Evolutionary conservation across 2,888 invertebrate genomes (phyloP), one percentile per base, ranked within the genome.

Genomic region (Prosapia bicincta): DNA sequence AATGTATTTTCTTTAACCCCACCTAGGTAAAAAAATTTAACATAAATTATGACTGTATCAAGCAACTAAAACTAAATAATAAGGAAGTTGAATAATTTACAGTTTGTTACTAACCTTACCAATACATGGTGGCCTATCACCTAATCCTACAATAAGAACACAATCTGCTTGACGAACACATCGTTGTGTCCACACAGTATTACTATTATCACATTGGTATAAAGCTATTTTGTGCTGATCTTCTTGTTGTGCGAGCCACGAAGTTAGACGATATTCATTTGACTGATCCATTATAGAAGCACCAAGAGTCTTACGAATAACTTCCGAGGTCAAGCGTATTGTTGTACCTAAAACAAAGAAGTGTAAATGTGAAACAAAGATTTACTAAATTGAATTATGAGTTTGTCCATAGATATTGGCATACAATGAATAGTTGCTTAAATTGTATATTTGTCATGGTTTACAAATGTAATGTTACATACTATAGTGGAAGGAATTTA

Each of bases 181-280:
- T 0, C 98, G 89, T 83, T 98, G 96, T 0, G 99, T 99, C 99
- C 99, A 99, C 28, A 94, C 90, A 0, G 97, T 97, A 72, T 97
- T 90, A 25, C 92, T 92, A 26, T 92, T 90, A 83, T 99, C 99
- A 84, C 99, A 99, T 83, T 99, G 98, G 85, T 99, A 99, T 54
- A 99, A 85, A 0, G 98, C 95, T 82, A 99, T 95, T 84, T 92
- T 85, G 84, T 99, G 97, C 80, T 97, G 95, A 85, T 99, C 99
- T 85, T 99, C 99, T 84, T 99, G 98, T 82, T 98, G 97, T 0
- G 97, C 98, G 72, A 99, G 87, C 99, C 99, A 99, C n/a, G 96
- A 96, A 77, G 97, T 96, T 78, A 99, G 88, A 26, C 97, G 90
- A 85, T 98, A 99, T 82, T 99, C 98, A 84, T 98, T 98, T 82